Evolutionary conservation across 2,113 vertebrate species (phyloP).

Genomic region (Oreochromis niloticus): DNA sequence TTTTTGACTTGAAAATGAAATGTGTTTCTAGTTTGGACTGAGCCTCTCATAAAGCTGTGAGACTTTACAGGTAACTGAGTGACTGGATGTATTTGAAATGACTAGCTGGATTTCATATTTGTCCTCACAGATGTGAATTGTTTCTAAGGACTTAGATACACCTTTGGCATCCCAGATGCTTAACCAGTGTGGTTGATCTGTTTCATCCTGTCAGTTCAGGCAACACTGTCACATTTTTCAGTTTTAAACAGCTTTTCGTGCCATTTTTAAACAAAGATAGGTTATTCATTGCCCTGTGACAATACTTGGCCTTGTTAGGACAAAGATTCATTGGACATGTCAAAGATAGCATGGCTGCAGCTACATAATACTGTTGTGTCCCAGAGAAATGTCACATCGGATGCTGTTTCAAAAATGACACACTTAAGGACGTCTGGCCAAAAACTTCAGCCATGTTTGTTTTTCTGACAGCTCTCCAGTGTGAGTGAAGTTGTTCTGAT

Average conservation of each 20-base stretch:
- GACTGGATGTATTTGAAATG: neutral
- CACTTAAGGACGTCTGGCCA: neutral
- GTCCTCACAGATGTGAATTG: neutral
- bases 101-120: neutral
- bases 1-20: neutral
- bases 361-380: neutral
- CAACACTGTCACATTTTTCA: neutral
- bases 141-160: neutral
- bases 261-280: neutral
- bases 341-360: neutral
- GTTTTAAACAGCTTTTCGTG: neutral
- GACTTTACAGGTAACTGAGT: neutral
- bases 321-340: neutral
- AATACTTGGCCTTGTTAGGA: neutral
- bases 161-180: neutral
- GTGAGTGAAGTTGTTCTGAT: neutral
- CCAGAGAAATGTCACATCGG: neutral
- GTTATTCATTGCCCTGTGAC: neutral
- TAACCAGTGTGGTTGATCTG: neutral
- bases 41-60: neutral
- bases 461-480: neutral
- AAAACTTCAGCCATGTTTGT: neutral
- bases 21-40: neutral
- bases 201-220: neutral
- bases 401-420: neutral